Percentiles rank a stretch among this genome's conserved stretches.
Conservation (phyloP, 1,140 invertebrate genomes). For the Drosophila ironensis region DNA sequence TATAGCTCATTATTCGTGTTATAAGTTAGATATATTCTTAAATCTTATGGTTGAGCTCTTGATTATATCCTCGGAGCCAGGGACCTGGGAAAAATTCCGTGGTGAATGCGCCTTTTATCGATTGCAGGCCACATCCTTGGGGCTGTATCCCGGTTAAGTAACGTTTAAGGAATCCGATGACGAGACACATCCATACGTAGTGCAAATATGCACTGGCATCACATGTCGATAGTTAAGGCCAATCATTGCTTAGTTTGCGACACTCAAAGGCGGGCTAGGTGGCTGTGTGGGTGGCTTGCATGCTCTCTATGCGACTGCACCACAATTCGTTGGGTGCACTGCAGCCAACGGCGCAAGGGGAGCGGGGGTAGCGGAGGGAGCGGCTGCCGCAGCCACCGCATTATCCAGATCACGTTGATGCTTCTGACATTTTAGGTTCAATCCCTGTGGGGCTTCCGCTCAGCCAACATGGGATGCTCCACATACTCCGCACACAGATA, state of each 20-base stretch:
- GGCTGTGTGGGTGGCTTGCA: background rate
- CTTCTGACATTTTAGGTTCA: slow-evolving; percentile 77
- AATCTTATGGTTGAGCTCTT: too few relatives aligned
- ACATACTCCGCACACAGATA: slow-evolving; percentile 6
- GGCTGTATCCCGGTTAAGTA: slow-evolving; percentile 30
- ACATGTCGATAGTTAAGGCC: slow-evolving; percentile 55
- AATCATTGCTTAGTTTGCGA: slow-evolving; percentile 57
- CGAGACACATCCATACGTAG: slow-evolving; percentile 23
- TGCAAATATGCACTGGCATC: slow-evolving; percentile 38
- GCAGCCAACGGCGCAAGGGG: background rate
- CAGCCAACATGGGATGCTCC: slow-evolving; percentile 33
- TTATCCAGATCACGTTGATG: slow-evolving; percentile 74
- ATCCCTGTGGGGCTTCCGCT: slow-evolving; percentile 64
- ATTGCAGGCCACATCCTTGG: slow-evolving; percentile 31
- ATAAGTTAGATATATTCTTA: too few relatives aligned
- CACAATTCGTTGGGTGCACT: slow-evolving; percentile 27
- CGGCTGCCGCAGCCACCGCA: slow-evolving; percentile 52
- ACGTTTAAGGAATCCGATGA: slow-evolving; percentile 40
- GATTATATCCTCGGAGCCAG: too few relatives aligned
- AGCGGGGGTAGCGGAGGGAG: background rate
- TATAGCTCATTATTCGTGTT: too few relatives aligned
- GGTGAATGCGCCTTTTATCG: slow-evolving; percentile 15
- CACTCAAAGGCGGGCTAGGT: slow-evolving; percentile 27
- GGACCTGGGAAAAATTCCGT: background rate
- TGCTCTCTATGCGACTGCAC: slow-evolving; percentile 16